Evolutionary conservation across 2,797 vertebrate species (phyloP), one percentile per base, ranked within the genome.

Genomic region (Labroides dimidiatus): DNA sequence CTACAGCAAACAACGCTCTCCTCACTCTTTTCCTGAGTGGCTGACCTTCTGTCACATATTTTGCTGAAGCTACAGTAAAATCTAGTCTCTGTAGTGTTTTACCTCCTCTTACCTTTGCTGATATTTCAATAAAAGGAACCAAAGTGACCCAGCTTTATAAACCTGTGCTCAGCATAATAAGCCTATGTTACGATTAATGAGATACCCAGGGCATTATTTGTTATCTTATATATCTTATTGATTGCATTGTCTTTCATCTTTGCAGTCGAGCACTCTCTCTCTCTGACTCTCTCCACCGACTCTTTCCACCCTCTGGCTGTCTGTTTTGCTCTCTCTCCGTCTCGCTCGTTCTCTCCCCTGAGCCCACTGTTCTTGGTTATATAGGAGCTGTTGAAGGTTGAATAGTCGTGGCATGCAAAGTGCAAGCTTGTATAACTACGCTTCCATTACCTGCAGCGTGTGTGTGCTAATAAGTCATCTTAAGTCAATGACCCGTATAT

Each of bases 221-320:
- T 93, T 93, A 93, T 93, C 90, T 91, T 93, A 92, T 93, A 93
- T 93, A 93, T 94, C 91, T 94, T 93, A 95, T 95, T 93, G 93
- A 94, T 93, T 93, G 91, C 59, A 84, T 92, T 93, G 92, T 93
- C 90, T 94, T 94, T 93, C 89, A 93, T 93, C 89, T 87, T 88
- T 85, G 75, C 79, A 73, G 84, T 71, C 61, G 12, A n/a, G 37
- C 56, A 59, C 81, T 69, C 73, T 55, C 75, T 61, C 72, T 71
- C 68, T 69, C 53, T 14, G 36, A 71, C 76, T 82, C 68, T 80
- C 77, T 68, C 60, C 51, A 68, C 61, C 64, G 19, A 64, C 79
- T 85, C 59, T 74, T 83, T 77, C 66, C 81, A 73, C 87, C 84
- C 82, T 87, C 83, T 83, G 82, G 87, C 84, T 85, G 72, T 81